phyloP scores from a whole-genome alignment of 2,797 vertebrate genomes.

The Meriones psammophilus region DNA sequence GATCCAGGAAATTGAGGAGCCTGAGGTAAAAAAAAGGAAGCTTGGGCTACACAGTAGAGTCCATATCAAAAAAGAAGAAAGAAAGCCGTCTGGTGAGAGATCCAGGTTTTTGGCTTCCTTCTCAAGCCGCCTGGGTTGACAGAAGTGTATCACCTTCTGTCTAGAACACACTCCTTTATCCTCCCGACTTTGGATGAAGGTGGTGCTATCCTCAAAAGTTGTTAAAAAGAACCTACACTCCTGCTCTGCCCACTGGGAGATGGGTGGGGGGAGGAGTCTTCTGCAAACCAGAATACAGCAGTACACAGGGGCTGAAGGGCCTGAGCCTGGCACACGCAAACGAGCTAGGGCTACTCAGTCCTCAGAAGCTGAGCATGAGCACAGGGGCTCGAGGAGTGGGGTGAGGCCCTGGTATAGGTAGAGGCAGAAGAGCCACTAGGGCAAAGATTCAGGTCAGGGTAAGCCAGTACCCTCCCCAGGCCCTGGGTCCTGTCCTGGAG shows the following conservation, averaged over 20 bases:
- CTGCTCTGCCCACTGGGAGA: too few relatives aligned
- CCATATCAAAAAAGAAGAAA: too few relatives aligned
- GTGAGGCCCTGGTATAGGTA: neutral
- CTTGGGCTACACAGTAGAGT: neutral
- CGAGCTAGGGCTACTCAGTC: neutral
- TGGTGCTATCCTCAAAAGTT: neutral
- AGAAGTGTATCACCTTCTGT: too few relatives aligned
- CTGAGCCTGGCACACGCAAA: neutral
- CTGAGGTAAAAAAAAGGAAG: neutral
- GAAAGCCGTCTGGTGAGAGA: too few relatives aligned
- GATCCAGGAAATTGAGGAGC: too few relatives aligned
- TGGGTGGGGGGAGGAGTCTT: too few relatives aligned
- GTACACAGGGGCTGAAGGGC: neutral
- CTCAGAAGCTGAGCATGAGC: neutral
- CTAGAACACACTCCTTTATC: neutral
- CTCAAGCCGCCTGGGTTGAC: neutral
- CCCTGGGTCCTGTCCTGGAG: neutral
- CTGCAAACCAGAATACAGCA: neutral
- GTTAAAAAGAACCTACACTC: neutral
- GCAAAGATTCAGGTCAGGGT: neutral
- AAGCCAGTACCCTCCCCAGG: neutral
- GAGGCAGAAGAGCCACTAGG: neutral
- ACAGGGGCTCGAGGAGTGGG: too few relatives aligned
- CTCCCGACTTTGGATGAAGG: neutral
- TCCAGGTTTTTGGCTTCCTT: neutral